Conservation (phyloP, 2,797 vertebrate species). For the Gallinago stenura region DNA sequence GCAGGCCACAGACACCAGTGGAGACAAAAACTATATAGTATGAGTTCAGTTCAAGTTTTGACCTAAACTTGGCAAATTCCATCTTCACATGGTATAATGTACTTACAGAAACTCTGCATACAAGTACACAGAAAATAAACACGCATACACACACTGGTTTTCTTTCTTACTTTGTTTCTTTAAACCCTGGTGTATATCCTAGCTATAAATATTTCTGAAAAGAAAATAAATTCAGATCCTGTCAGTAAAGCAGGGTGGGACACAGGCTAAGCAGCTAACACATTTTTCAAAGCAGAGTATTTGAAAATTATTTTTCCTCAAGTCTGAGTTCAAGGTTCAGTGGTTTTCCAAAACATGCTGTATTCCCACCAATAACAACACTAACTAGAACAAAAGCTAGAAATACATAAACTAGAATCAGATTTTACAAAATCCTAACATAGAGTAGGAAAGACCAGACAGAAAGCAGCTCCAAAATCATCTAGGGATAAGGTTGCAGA, state of each 20-base stretch:
- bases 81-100: not conserved
- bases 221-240: conserved; percentile 33
- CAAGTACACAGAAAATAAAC: conserved; percentile 40
- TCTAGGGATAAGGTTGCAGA: conserved; percentile 25
- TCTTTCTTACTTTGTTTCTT: conserved; percentile 45
- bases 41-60: conserved; percentile 43
- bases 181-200: conserved; percentile 5
- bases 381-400: conserved; percentile 7
- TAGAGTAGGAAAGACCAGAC: conserved; percentile 11
- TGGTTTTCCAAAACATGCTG: conserved; percentile 34
- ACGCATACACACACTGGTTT: not conserved
- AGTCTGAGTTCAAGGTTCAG: conserved; percentile 42
- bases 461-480: conserved; percentile 51
- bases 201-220: conserved; percentile 48
- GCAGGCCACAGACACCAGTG: conserved; percentile 40
- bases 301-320: conserved; percentile 33
- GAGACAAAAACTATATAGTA: conserved; percentile 37
- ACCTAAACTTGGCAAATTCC: conserved; percentile 59
- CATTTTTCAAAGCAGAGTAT: conserved; percentile 35
- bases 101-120: not conserved
- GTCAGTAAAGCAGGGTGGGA: not conserved
- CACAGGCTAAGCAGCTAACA: not conserved
- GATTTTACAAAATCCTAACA: conserved; percentile 32
- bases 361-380: conserved; percentile 21
- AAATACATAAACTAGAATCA: conserved; percentile 50